phyloP scores from a whole-genome alignment of 37 sponge, comb jelly and placozoan genomes.

The Spongilla lacustris region DNA sequence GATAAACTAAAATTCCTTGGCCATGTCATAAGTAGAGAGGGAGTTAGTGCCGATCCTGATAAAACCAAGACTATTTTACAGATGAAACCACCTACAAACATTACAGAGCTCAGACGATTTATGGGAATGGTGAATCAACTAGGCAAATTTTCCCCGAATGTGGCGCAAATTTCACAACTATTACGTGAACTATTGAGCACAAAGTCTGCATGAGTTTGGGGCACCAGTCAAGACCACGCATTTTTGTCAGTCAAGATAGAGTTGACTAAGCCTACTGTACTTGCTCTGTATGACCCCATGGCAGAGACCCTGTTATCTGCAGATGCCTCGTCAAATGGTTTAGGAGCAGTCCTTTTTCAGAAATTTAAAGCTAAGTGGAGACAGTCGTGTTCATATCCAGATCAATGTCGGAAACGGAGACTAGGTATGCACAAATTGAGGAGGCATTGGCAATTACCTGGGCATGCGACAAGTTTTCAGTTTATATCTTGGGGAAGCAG shows the following conservation, averaged over 20 bases:
- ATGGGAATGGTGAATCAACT: conserved; percentile 29
- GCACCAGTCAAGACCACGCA: conserved; percentile 1
- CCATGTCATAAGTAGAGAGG: conserved; percentile 6
- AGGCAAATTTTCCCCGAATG: conserved; percentile 13
- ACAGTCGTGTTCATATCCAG: conserved; percentile 23
- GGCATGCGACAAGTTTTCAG: conserved; percentile 35
- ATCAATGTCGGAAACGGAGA: conserved; percentile 22
- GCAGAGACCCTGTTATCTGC: conserved; percentile 3
- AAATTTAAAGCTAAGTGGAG: neutral
- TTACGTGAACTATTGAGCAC: conserved; percentile 26
- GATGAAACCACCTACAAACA: conserved; percentile 10
- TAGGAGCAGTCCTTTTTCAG: conserved; percentile 9
- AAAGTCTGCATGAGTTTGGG: conserved; percentile 13
- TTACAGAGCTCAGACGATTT: neutral
- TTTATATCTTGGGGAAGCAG: conserved; percentile 21
- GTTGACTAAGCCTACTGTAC: conserved; percentile 9
- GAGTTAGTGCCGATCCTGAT: neutral
- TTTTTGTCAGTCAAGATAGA: conserved; percentile 7
- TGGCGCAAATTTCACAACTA: conserved; percentile 2
- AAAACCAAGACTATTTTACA: neutral
- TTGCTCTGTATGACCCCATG: conserved; percentile 13
- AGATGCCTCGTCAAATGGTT: conserved; percentile 12
- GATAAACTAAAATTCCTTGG: conserved; percentile 28
- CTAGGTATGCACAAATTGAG: conserved; percentile 47
- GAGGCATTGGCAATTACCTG: conserved; percentile 39